These are phyloP conservation scores for Hymenochirus boettgeri DNA, from an alignment of 2,113 vertebrate species.

Conservation along the genomic window DNA sequence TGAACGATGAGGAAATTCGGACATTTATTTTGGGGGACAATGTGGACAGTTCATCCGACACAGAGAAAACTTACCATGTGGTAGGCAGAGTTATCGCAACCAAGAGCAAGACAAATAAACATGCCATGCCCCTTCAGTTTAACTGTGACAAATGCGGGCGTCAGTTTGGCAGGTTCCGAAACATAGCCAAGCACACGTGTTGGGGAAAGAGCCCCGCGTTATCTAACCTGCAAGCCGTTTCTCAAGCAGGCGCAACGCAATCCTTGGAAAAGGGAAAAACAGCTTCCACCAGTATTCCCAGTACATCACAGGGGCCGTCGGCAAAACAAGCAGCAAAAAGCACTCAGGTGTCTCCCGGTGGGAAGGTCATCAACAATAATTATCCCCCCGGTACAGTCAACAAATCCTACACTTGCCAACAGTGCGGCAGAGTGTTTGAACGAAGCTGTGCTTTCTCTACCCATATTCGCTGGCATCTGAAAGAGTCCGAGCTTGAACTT, in stretches of 20 bases:
- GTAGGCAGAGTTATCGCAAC: no score
- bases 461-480: conserved; percentile 44
- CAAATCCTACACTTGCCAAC: conserved; percentile 15
- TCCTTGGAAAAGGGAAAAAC: background rate
- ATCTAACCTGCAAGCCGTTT: background rate
- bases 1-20: background rate
- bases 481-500: conserved; percentile 1
- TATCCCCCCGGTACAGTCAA: background rate
- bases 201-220: background rate
- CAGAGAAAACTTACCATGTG: background rate
- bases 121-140: background rate
- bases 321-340: background rate
- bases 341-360: background rate
- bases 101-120: background rate
- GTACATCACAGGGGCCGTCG: background rate
- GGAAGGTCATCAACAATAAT: background rate
- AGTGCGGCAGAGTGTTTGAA: conserved; percentile 38
- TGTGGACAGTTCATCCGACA: background rate
- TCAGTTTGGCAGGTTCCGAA: conserved; percentile 2
- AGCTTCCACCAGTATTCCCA: background rate
- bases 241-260: background rate
- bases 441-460: conserved; percentile 8
- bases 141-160: conserved; percentile 8
- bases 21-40: background rate
- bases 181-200: conserved; percentile 5